phyloP scores from a whole-genome alignment of 2,888 invertebrate genomes.

The Lapara coniferarum region DNA sequence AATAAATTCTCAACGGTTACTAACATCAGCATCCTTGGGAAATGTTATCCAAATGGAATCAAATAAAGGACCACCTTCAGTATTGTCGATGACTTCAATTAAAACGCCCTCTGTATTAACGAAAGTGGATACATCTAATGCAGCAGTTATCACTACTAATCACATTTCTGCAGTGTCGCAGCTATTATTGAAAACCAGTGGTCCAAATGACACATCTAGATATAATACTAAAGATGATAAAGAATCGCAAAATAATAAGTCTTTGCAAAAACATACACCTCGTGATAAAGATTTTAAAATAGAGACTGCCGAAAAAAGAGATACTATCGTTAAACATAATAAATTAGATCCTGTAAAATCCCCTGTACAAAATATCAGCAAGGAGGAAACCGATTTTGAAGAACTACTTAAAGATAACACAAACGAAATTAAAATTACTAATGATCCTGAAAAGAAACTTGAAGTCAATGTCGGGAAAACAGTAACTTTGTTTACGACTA shows the following conservation, averaged over 20 bases:
- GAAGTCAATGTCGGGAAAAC: constrained; percentile 73
- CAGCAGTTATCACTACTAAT: constrained; percentile 49
- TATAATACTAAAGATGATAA: constrained; percentile 58
- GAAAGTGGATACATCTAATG: constrained; percentile 60
- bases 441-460: constrained; percentile 71
- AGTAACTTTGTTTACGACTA: constrained; percentile 54
- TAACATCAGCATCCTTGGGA: constrained; percentile 61
- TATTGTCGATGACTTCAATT: constrained; percentile 69
- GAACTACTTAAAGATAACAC: constrained; percentile 78
- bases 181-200: constrained; percentile 62
- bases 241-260: constrained; percentile 36
- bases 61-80: constrained; percentile 64
- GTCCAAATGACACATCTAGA: constrained; percentile 51
- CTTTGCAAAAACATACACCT: constrained; percentile 39
- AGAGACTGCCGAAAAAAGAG: constrained; percentile 29
- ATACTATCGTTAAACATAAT: constrained; percentile 1
- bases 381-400: constrained; percentile 80
- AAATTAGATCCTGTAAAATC: neutral
- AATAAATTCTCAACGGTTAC: constrained; percentile 64
- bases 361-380: constrained; percentile 39
- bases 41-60: constrained; percentile 68
- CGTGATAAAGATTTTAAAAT: constrained; percentile 38
- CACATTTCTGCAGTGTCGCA: constrained; percentile 70
- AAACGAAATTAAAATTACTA: constrained; percentile 76
- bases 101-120: constrained; percentile 65